Evolutionary conservation across 92 coral and sea anemone genomes (phyloP).

Genomic region (Porites lobata): DNA sequence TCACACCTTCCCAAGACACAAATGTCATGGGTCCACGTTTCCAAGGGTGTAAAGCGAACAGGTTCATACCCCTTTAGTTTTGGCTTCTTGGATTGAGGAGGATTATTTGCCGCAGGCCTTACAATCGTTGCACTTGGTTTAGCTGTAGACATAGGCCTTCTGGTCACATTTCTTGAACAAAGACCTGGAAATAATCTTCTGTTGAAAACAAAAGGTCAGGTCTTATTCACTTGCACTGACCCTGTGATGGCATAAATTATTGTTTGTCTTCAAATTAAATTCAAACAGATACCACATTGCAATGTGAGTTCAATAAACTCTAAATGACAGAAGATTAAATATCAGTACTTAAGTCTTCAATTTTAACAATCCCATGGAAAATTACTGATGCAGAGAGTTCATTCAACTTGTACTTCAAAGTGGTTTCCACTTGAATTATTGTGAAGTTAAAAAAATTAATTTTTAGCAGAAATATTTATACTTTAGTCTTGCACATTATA

Average conservation of each 20-base stretch:
- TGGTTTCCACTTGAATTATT: too few relatives aligned
- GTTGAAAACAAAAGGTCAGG: slow-evolving; percentile 23
- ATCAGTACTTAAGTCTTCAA: too few relatives aligned
- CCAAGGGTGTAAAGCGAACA: slow-evolving; percentile 57
- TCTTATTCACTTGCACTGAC: not conserved
- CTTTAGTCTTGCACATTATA: too few relatives aligned
- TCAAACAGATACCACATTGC: slow-evolving; percentile 3
- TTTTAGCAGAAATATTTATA: too few relatives aligned
- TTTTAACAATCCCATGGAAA: too few relatives aligned
- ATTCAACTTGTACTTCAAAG: too few relatives aligned
- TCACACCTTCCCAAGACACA: slow-evolving; percentile 68
- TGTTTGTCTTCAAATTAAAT: slow-evolving; percentile 6
- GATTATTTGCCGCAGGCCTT: too few relatives aligned
- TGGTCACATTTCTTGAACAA: slow-evolving; percentile 70
- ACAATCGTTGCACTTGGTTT: too few relatives aligned
- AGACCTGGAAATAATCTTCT: slow-evolving; percentile 71
- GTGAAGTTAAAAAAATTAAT: too few relatives aligned
- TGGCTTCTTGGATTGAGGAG: slow-evolving; percentile 37
- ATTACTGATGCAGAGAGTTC: too few relatives aligned
- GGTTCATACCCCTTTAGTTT: slow-evolving; percentile 64
- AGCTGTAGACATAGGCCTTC: slow-evolving; percentile 41
- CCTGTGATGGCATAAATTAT: not conserved
- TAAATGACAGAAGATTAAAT: too few relatives aligned
- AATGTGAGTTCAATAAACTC: not conserved
- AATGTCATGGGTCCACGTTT: slow-evolving; percentile 82